A percentile compares a stretch with the other conserved stretches of the same genome.
Evolutionary conservation across 2,113 vertebrate genomes (phyloP).

Genomic region (Fregata magnificens): DNA sequence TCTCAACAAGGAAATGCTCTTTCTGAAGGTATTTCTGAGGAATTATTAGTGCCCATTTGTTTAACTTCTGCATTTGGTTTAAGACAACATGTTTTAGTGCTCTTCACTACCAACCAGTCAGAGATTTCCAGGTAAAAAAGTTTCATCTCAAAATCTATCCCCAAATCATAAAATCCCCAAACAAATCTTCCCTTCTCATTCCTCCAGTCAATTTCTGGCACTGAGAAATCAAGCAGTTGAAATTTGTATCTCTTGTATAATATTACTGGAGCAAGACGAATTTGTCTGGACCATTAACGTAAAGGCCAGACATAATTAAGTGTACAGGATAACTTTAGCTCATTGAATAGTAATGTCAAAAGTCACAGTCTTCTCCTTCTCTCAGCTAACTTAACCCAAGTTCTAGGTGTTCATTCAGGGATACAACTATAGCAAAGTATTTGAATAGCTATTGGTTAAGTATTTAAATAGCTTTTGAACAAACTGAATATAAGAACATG

Average conservation of each 20-base stretch:
- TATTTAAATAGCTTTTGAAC: not conserved
- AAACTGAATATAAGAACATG: not conserved
- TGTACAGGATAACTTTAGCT: not conserved
- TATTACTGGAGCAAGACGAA: not conserved
- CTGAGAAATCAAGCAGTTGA: not conserved
- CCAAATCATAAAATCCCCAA: not conserved
- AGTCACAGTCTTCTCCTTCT: not conserved
- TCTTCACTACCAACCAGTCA: not conserved
- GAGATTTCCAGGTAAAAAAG: not conserved
- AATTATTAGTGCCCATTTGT: not conserved
- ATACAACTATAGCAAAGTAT: not conserved
- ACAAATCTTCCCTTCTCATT: not conserved
- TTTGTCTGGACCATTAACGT: not conserved
- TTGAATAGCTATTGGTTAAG: not conserved
- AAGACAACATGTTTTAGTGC: not conserved
- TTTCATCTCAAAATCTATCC: not conserved
- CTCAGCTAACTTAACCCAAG: not conserved
- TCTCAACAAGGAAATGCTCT: not conserved
- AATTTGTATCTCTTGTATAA: not conserved
- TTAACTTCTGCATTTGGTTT: not conserved
- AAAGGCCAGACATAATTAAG: not conserved
- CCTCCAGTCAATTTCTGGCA: not conserved
- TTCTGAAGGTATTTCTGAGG: not conserved
- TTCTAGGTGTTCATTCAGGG: not conserved
- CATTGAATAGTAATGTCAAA: not conserved